phyloP scores from a whole-genome alignment of 2,113 vertebrate genomes.

The Paedocypris sp. region DNA sequence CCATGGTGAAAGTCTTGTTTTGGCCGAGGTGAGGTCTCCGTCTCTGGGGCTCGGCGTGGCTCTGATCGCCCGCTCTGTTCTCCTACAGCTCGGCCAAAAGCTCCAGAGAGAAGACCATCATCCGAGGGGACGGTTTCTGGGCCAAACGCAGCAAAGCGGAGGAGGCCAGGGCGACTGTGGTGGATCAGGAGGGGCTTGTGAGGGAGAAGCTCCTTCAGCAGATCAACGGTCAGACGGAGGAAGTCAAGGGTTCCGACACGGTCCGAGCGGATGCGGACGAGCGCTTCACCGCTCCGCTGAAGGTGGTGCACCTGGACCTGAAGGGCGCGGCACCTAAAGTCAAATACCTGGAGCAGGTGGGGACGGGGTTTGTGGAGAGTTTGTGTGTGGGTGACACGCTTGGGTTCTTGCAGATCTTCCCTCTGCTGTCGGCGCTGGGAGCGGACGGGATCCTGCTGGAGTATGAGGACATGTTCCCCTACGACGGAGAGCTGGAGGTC shows the following conservation, averaged over 20 bases:
- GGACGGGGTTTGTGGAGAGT: neutral
- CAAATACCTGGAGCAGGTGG: constrained; percentile 65
- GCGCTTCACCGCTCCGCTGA: constrained; percentile 32
- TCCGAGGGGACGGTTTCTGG: too few species aligned
- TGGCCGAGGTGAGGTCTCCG: constrained; percentile 48
- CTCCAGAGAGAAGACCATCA: too few species aligned
- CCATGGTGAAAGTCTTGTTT: constrained; percentile 45
- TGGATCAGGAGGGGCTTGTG: too few species aligned
- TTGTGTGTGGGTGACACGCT: neutral
- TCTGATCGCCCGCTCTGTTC: too few species aligned
- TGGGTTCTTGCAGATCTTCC: constrained; percentile 45
- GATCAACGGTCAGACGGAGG: neutral
- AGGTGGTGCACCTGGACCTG: constrained; percentile 66
- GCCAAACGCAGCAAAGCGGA: too few species aligned
- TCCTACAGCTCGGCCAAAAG: too few species aligned
- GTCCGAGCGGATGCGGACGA: accelerated
- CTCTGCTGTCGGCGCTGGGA: constrained; percentile 55
- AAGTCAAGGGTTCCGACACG: neutral
- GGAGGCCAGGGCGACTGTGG: too few species aligned
- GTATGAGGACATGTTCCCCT: constrained; percentile 75
- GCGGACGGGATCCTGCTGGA: constrained; percentile 63
- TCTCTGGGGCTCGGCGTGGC: too few species aligned
- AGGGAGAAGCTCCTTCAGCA: too few species aligned
- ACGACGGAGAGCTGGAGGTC: constrained; percentile 55
- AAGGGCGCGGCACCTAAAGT: constrained; percentile 67